phyloP scores from a whole-genome alignment of 2,888 invertebrate genomes.

The Rosalia funebris region DNA sequence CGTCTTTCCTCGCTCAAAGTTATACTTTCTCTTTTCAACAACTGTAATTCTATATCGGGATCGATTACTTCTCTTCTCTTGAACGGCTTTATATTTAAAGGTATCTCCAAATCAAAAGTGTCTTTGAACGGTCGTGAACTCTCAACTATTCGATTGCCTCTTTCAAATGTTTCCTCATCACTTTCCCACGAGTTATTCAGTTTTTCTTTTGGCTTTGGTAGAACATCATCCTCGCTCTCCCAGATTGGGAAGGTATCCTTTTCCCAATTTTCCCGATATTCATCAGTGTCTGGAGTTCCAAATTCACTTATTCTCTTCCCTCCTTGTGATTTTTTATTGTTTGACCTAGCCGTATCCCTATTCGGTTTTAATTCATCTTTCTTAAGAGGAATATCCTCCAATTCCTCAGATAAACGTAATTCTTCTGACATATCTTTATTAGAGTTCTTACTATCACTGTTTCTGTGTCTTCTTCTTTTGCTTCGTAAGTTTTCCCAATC shows the following conservation, averaged over 20 bases:
- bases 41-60: conserved; percentile 38
- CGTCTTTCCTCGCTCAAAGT: conserved; percentile 40
- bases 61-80: conserved; percentile 41
- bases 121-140: conserved; percentile 9
- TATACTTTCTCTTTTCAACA: conserved; percentile 34
- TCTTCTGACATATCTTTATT: neutral
- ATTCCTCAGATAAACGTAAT: neutral
- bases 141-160: conserved; percentile 14
- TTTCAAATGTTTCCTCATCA: conserved; percentile 51
- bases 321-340: neutral
- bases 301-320: neutral
- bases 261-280: conserved; percentile 42
- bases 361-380: conserved; percentile 5
- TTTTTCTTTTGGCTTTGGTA: conserved; percentile 33
- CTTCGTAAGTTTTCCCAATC: conserved; percentile 33
- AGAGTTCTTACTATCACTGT: neutral
- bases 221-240: conserved; percentile 47
- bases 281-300: conserved; percentile 46
- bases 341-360: neutral
- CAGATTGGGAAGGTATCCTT: conserved; percentile 42
- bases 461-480: conserved; percentile 30
- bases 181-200: conserved; percentile 54
- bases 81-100: conserved; percentile 49
- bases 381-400: conserved; percentile 26
- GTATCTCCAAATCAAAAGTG: conserved; percentile 48